Base-by-base conservation (phyloP, 2,113 vertebrate species). In the Caretta caretta region DNA sequence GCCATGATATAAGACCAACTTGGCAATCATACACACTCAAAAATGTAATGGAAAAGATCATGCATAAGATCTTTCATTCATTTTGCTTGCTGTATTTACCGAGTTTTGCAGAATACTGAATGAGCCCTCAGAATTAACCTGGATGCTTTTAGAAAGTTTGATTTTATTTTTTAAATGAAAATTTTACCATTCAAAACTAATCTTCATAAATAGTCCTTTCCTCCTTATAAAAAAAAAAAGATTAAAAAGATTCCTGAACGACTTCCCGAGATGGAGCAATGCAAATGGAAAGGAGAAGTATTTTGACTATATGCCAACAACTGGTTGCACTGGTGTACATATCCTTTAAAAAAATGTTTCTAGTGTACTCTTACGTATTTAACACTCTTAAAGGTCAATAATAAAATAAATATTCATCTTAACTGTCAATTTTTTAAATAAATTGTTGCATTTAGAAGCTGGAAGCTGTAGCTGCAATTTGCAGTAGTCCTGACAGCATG, bases 161-260 rank as follows among this genome's bases (percentile, higher is more conserved):
- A 38, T 81, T 93, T 94, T 83, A 94, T 94, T 97, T 42, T 89
- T 25, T 65, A 62, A 49, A 90, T 91, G 83, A 1, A 83, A 91
- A 35, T 14, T 56, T 94, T 83, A 59, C 1, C 51, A 79, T 94
- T 96, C 87, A 17, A 93, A 69, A 8, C 80, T 35, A 5, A 7
- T 13, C 9, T 5, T 84, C 10, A 51, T 89, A 89, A 83, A 51
- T 13, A 16, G 78, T 1, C 12, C 20, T 92, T 16, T 75, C 22
- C 35, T 42, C 51, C 3, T 90, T 87, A 80, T 84, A 12, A 65
- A 53, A 56, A 17, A 17, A 17, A 59, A 20, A 20, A 97, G 87
- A 87, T 51, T 83, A 85, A 96, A 94, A 86, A 9, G 5, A 56
- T 35, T 90, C 56, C 87, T 94, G 6, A 59, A 51, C 51, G 87